These are phyloP conservation scores for Panurus biarmicus DNA, from an alignment of 2,113 vertebrate genomes.

Conservation along the genomic window DNA sequence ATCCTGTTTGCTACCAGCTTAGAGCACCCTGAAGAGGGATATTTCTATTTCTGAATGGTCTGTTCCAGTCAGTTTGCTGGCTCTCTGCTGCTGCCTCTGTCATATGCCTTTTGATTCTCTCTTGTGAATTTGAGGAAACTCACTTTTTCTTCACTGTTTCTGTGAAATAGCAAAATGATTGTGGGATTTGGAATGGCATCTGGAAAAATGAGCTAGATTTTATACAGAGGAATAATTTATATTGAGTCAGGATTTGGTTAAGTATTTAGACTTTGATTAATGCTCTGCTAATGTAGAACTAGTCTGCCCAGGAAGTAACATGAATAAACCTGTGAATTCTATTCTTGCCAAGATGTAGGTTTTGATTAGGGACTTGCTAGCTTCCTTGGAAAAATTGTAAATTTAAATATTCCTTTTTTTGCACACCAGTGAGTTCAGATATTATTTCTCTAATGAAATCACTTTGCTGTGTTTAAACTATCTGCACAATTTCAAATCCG, in stretches of 20 bases:
- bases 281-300: neutral
- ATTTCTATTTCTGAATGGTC: neutral
- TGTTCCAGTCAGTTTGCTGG: neutral
- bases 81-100: neutral
- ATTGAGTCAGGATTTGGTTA: neutral
- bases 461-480: neutral
- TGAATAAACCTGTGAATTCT: neutral
- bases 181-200: neutral
- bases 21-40: neutral
- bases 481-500: neutral
- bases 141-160: neutral
- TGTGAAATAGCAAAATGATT: neutral
- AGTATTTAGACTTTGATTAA: neutral
- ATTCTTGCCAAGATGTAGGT: neutral
- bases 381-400: neutral
- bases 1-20: slow-evolving; percentile 19
- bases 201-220: neutral
- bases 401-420: neutral
- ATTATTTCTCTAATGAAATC: neutral
- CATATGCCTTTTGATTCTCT: neutral
- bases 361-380: neutral
- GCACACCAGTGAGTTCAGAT: neutral
- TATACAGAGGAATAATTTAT: neutral
- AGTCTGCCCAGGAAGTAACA: neutral
- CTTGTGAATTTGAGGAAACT: neutral